Conservation (phyloP, 2,113 vertebrate genomes). For the Lethenteron reissneri region DNA sequence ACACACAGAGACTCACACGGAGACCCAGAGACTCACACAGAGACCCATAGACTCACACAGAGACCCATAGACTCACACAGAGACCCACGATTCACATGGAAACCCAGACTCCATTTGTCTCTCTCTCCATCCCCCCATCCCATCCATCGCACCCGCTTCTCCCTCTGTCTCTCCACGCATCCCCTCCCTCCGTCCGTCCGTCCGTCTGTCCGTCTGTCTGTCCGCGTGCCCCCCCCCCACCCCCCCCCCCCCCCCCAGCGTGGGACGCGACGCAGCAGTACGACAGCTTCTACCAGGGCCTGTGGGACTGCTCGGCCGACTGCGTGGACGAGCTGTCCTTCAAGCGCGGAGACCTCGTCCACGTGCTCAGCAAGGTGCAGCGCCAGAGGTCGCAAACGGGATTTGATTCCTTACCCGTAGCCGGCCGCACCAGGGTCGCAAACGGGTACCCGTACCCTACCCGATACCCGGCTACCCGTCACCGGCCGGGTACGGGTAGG, state of each 20-base stretch:
- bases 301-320: constrained; percentile 63
- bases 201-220: neutral
- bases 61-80: too few relatives aligned
- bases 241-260: neutral
- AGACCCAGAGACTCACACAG: too few relatives aligned
- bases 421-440: too few relatives aligned
- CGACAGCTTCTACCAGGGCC: constrained; percentile 45
- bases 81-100: too few relatives aligned
- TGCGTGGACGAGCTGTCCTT: constrained; percentile 61
- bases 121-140: neutral
- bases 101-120: neutral
- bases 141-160: neutral
- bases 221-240: neutral
- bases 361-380: constrained; percentile 66
- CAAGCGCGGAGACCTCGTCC: constrained; percentile 60
- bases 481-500: too few relatives aligned
- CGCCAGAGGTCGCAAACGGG: too few relatives aligned
- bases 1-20: too few relatives aligned
- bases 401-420: too few relatives aligned
- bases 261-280: neutral
- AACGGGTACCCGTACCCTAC: too few relatives aligned
- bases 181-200: neutral
- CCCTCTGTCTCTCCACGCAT: neutral
- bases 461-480: too few relatives aligned
- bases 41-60: too few relatives aligned